phyloP scores from a whole-genome alignment of 2,888 invertebrate species.

The Esperia sulphurella region DNA sequence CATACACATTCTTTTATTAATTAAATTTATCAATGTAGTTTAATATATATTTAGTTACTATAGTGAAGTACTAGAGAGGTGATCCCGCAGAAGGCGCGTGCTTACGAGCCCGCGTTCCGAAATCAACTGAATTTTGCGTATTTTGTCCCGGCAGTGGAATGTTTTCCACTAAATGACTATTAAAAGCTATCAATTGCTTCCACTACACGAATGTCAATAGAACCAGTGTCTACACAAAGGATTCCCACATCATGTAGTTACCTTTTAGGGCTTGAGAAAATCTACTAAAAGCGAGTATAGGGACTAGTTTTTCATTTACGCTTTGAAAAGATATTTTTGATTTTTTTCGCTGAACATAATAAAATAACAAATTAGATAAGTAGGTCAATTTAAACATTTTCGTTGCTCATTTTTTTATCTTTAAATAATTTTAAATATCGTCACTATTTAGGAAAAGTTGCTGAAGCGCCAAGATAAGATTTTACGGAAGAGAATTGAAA shows the following conservation, averaged over 20 bases:
- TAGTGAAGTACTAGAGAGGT: too few relatives aligned
- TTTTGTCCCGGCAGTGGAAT: background rate
- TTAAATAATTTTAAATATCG: too few relatives aligned
- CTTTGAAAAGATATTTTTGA: too few relatives aligned
- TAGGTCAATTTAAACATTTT: too few relatives aligned
- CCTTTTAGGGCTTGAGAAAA: background rate
- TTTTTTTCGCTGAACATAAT: too few relatives aligned
- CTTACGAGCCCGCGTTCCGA: slow-evolving; percentile 23
- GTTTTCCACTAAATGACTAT: slow-evolving; percentile 1
- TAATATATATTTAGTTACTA: too few relatives aligned
- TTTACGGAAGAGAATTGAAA: too few relatives aligned
- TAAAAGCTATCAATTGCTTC: background rate
- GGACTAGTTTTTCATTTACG: too few relatives aligned
- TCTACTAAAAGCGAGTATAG: background rate
- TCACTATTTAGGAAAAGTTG: too few relatives aligned
- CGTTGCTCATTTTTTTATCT: too few relatives aligned
- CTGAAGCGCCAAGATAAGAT: too few relatives aligned
- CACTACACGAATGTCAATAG: background rate
- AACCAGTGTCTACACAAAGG: background rate
- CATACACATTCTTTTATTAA: background rate
- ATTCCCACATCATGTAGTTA: background rate
- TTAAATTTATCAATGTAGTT: background rate
- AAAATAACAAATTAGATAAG: too few relatives aligned
- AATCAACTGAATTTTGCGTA: slow-evolving; percentile 21
- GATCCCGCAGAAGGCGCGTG: slow-evolving; percentile 17